phyloP scores from a whole-genome alignment of 1,140 invertebrate genomes.

The Bombus waltoni region DNA sequence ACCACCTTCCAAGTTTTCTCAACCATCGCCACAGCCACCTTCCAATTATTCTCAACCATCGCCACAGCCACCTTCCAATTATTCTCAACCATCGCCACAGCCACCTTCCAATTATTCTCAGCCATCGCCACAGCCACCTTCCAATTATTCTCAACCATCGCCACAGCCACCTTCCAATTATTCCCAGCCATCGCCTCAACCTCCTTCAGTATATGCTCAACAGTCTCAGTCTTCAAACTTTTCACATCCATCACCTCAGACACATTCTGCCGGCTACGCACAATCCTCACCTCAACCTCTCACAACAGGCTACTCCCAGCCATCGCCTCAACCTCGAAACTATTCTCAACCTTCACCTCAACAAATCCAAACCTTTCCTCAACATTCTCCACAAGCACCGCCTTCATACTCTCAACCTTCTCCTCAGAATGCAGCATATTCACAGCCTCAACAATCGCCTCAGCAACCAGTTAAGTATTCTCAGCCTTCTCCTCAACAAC shows the following conservation, averaged over 20 bases:
- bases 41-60: constrained; percentile 76
- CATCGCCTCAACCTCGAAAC: constrained; percentile 67
- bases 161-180: constrained; percentile 72
- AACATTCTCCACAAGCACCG: constrained; percentile 54
- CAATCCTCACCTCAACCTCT: constrained; percentile 76
- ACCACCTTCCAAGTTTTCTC: constrained; percentile 60
- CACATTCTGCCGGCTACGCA: constrained; percentile 70
- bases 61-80: constrained; percentile 69
- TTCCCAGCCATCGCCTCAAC: constrained; percentile 73
- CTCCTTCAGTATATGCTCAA: constrained; percentile 66
- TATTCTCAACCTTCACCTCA: constrained; percentile 76
- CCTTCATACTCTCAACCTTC: constrained; percentile 56
- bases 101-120: constrained; percentile 70
- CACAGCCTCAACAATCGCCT: constrained; percentile 55
- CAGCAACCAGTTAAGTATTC: constrained; percentile 59
- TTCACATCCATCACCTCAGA: constrained; percentile 71
- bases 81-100: constrained; percentile 69
- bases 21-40: constrained; percentile 70
- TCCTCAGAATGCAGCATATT: constrained; percentile 57
- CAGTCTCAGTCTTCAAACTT: constrained; percentile 52
- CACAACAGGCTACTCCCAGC: constrained; percentile 62
- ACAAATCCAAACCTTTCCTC: constrained; percentile 60
- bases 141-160: constrained; percentile 66
- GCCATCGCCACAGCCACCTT: constrained; percentile 68
- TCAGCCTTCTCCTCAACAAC: constrained; percentile 67